A percentile compares a stretch with the other conserved stretches of the same genome.
Evolutionary conservation across 2,113 vertebrate genomes (phyloP).

Genomic region (Zosterops lateralis): DNA sequence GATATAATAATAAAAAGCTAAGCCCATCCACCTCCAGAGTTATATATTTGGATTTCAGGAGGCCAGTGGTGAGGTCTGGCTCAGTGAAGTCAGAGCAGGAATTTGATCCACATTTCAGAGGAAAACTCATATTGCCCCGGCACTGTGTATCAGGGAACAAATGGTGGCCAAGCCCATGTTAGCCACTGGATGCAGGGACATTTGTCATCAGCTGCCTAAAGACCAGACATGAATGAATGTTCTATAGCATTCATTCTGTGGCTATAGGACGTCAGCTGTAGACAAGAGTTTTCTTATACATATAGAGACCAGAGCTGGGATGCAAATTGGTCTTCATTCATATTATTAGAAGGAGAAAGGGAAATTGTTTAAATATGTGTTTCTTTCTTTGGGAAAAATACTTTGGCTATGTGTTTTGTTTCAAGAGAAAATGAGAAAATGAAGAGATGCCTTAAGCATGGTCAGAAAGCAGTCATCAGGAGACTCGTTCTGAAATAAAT

Average conservation of each 20-base stretch:
- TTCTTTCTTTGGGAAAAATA: neutral
- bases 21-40: neutral
- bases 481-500: neutral
- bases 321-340: neutral
- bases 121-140: neutral
- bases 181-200: neutral
- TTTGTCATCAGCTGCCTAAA: neutral
- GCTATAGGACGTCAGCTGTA: neutral
- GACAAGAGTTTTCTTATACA: neutral
- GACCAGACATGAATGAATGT: neutral
- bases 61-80: neutral
- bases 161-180: neutral
- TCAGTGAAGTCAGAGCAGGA: neutral
- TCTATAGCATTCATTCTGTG: neutral
- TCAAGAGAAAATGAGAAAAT: neutral
- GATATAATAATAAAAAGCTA: neutral
- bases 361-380: neutral
- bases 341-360: neutral
- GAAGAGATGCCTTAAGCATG: neutral
- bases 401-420: neutral
- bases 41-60: neutral
- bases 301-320: neutral
- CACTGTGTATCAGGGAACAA: neutral
- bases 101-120: neutral
- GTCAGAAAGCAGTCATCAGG: neutral